Conservation (phyloP, 2,797 vertebrate genomes). For the Columba guinea region DNA sequence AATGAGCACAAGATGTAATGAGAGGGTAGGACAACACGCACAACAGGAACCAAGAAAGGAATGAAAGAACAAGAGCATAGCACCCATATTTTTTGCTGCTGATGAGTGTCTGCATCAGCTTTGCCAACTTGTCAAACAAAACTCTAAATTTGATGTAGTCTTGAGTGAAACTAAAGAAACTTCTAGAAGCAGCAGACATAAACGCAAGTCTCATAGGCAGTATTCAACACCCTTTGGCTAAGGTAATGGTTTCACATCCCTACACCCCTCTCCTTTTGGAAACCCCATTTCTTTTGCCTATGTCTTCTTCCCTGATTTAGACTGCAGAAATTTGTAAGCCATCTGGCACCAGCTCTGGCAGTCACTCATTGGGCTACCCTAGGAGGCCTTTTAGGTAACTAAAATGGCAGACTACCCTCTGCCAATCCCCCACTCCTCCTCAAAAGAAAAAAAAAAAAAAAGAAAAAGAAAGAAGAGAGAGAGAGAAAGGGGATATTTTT, state of each 20-base stretch:
- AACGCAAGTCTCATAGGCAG: neutral
- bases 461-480: neutral
- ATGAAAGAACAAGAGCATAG: neutral
- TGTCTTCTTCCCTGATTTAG: neutral
- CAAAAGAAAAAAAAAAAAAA: neutral
- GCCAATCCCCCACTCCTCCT: accelerated
- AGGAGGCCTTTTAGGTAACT: neutral
- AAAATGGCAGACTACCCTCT: neutral
- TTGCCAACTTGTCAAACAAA: neutral
- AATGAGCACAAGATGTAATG: neutral
- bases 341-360: neutral
- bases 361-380: neutral
- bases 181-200: neutral
- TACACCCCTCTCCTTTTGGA: neutral
- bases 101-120: neutral
- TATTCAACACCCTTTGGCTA: neutral
- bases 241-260: neutral
- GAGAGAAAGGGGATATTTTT: neutral
- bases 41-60: neutral
- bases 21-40: neutral
- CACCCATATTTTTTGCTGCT: neutral
- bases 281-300: neutral
- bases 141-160: neutral
- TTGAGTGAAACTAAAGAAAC: neutral
- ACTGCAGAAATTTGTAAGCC: neutral